phyloP scores from a whole-genome alignment of 2,888 invertebrate species.

The Andrena hattorfiana region DNA sequence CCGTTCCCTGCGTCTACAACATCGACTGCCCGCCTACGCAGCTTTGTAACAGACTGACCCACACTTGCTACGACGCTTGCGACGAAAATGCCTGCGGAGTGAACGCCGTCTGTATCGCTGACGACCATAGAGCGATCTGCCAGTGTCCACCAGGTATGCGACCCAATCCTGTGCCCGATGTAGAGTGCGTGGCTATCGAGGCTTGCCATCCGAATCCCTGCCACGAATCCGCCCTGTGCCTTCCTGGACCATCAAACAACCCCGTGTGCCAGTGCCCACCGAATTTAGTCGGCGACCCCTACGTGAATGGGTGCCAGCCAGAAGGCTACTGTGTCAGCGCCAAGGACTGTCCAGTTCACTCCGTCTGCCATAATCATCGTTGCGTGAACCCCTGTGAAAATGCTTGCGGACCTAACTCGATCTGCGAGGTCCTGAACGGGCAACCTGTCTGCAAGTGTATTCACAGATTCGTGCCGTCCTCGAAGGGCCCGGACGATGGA shows the following conservation, averaged over 20 bases:
- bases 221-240: slow-evolving; percentile 92
- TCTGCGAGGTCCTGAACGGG: slow-evolving; percentile 92
- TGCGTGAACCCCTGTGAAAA: slow-evolving; percentile 94
- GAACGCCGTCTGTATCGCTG: slow-evolving; percentile 95
- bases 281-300: slow-evolving; percentile 92
- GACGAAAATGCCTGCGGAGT: slow-evolving; percentile 93
- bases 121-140: slow-evolving; percentile 93
- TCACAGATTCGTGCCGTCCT: slow-evolving; percentile 90
- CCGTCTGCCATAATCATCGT: slow-evolving; percentile 89
- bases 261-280: slow-evolving; percentile 92
- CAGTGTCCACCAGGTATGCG: slow-evolving; percentile 94
- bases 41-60: slow-evolving; percentile 93
- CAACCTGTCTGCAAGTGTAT: slow-evolving; percentile 93
- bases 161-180: slow-evolving; percentile 93
- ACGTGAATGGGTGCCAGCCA: slow-evolving; percentile 90
- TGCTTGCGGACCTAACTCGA: slow-evolving; percentile 92
- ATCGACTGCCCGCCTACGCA: slow-evolving; percentile 93
- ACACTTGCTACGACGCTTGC: slow-evolving; percentile 93
- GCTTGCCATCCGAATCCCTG: slow-evolving; percentile 92
- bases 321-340: slow-evolving; percentile 91
- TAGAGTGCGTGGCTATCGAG: slow-evolving; percentile 91
- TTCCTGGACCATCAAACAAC: slow-evolving; percentile 88
- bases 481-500: slow-evolving; percentile 88
- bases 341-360: slow-evolving; percentile 92
- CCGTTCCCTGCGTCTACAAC: slow-evolving; percentile 95